A percentile compares a stretch with the other conserved stretches of the same genome.
These are phyloP conservation scores for Chamaetylas fuelleborni DNA, from an alignment of 2,113 vertebrate species.

Conservation along the genomic window DNA sequence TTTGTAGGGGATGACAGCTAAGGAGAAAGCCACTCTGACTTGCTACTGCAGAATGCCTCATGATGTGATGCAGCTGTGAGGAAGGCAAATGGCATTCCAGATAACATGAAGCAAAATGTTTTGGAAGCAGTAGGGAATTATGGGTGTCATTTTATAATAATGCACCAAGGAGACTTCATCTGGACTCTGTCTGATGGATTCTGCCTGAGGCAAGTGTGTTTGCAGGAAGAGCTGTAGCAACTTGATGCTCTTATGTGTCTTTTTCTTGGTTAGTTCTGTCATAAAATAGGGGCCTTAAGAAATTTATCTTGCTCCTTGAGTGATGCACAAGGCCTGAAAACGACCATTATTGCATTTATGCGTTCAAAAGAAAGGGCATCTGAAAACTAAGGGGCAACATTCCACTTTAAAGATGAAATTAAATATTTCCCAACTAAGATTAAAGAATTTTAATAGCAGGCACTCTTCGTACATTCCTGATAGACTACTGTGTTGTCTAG, in stretches of 20 bases:
- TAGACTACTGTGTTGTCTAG: neutral
- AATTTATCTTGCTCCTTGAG: neutral
- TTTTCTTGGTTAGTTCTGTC: neutral
- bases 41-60: fast-evolving
- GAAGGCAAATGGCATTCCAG: neutral
- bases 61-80: neutral
- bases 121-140: neutral
- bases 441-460: neutral
- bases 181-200: neutral
- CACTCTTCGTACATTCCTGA: neutral
- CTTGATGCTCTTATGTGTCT: neutral
- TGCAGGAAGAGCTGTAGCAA: neutral
- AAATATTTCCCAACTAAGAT: neutral
- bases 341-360: neutral
- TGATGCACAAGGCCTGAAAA: neutral
- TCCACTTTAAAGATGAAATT: neutral
- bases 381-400: neutral
- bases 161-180: neutral
- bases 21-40: neutral
- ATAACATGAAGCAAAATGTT: neutral
- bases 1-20: neutral
- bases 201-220: neutral
- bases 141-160: neutral
- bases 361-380: neutral
- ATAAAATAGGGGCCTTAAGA: neutral